A percentile compares a stretch with the other conserved stretches of the same genome.
phyloP scores from a whole-genome alignment of 2,113 vertebrate species.

The Trogon surrucura region DNA sequence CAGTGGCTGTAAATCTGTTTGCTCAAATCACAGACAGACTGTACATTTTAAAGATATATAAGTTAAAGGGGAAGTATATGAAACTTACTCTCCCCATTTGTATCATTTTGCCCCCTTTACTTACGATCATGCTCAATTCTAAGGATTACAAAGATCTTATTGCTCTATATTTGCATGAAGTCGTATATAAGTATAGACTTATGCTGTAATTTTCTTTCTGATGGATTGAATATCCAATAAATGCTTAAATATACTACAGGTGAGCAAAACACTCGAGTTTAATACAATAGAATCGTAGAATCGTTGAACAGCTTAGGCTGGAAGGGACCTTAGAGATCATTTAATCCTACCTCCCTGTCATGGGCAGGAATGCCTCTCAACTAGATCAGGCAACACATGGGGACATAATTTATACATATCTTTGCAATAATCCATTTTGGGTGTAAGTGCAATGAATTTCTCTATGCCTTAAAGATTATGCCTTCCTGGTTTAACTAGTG shows the following conservation, averaged over 20 bases:
- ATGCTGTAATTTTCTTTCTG: not conserved
- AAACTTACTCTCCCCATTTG: not conserved
- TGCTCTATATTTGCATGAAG: not conserved
- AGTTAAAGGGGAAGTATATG: not conserved
- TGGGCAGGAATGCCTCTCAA: no score
- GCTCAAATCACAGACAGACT: not conserved
- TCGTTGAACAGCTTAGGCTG: no score
- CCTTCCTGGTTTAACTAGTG: not conserved
- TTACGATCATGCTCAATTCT: not conserved
- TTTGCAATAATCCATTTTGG: not conserved
- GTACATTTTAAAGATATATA: not conserved
- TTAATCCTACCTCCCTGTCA: no score
- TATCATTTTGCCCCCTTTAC: not conserved
- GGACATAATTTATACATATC: not conserved
- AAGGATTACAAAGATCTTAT: not conserved
- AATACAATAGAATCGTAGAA: not conserved
- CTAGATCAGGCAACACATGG: no score
- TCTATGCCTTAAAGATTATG: not conserved
- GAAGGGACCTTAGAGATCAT: no score
- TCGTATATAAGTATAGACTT: not conserved
- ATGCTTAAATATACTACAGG: not conserved
- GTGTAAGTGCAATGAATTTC: not conserved
- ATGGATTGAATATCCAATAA: not conserved
- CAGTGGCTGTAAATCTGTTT: not conserved
- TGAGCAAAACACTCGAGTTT: not conserved